Base-by-base conservation (phyloP, 2,113 vertebrate genomes). In the Psophia crepitans region DNA sequence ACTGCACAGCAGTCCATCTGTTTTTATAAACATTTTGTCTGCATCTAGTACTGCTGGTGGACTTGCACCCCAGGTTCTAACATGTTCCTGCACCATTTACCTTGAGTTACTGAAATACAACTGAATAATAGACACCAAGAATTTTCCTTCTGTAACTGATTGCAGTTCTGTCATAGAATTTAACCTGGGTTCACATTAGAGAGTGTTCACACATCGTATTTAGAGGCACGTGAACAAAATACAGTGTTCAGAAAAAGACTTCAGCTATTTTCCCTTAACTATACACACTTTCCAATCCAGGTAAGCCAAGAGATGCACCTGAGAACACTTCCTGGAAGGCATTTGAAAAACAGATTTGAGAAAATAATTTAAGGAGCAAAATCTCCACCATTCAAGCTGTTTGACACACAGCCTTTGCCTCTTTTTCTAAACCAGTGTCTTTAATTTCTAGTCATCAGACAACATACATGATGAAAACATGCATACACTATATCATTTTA, bases 361-460 rank as follows among this genome's bases (percentile, higher is more conserved):
- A 53, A 53, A 53, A 28, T 28, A 28, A 53, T 53, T 53, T 53
- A 28, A 53, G 51, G 51, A 53, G 26, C 14, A 28, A 53, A 53
- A 14, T 27, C 51, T 12, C 46, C 4, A 68, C 41, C 5, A 65
- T 58, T 14, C 14, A 44, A 41, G 26, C 74, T 51, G 51, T 70
- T 93, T 63, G 87, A 28, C 37, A 68, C 65, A 60, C 70, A 76
- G 75, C 76, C 91, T 81, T 88, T 82, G 39, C 56, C 49, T 64
- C 76, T 83, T 88, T 84, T 49, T 92, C 44, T 83, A 79, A 95
- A 78, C 56, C 43, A 81, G 74, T 51, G 48, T 51, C 64, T 74
- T 96, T n/a, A 69, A 24, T 89, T 65, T 58, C 51, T 70, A 84
- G 81, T 97, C 80, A 97, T 63, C 93, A 91, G 91, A 83, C 79